Evolutionary conservation across 1,140 invertebrate species (phyloP).

Genomic region (Liolophura sinensis): DNA sequence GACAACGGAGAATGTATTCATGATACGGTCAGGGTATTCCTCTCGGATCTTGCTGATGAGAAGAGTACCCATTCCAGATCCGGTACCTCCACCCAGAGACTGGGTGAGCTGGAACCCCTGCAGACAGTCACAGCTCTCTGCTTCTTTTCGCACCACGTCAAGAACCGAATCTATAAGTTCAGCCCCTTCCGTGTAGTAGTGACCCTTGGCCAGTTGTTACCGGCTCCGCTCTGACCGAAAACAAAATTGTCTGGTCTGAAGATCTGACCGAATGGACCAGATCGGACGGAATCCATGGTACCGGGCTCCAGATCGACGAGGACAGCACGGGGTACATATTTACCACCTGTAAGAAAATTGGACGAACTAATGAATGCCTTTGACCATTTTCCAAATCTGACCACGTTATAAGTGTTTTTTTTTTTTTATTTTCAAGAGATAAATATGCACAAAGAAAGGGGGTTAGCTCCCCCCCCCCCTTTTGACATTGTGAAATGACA

Average conservation of each 20-base stretch:
- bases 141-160: conserved; percentile 82
- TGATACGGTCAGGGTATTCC: conserved; percentile 82
- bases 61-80: conserved; percentile 65
- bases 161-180: conserved; percentile 77
- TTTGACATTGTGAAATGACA: no score
- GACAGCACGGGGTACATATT: conserved; percentile 90
- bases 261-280: conserved; percentile 81
- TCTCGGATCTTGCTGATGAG: conserved; percentile 66
- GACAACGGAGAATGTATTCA: conserved; percentile 89
- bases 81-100: conserved; percentile 69
- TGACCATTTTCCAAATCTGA: no score
- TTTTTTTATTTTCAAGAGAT: no score
- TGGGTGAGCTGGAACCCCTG: conserved; percentile 74
- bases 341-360: conserved; percentile 62
- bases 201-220: conserved; percentile 91
- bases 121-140: conserved; percentile 82
- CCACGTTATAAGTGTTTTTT: no score
- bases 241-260: conserved; percentile 82
- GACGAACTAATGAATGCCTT: no score
- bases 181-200: conserved; percentile 86
- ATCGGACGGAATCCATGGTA: conserved; percentile 94
- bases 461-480: no score
- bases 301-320: conserved; percentile 91
- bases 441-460: no score
- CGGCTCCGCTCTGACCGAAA: conserved; percentile 80